These are phyloP conservation scores for Pedetes capensis DNA, from an alignment of 2,113 vertebrate genomes.

Conservation along the genomic window DNA sequence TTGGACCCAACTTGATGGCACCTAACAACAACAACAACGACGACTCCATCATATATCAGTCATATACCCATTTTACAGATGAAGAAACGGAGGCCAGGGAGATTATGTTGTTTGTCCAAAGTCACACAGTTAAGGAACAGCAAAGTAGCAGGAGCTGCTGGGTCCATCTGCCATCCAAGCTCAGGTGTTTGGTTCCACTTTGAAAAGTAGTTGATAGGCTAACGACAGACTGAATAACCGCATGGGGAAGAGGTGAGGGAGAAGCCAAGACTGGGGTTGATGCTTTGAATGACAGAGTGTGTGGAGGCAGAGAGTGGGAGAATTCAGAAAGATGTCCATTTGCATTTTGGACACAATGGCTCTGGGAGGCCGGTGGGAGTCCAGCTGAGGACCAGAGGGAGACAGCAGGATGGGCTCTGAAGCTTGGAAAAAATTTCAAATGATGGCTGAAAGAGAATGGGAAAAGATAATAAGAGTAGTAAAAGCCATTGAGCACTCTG, in stretches of 20 bases:
- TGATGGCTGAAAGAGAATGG: background rate
- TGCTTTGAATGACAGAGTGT: background rate
- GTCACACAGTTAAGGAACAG: background rate
- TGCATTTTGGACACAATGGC: background rate
- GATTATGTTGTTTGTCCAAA: background rate
- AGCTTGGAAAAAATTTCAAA: background rate
- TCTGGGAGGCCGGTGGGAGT: background rate
- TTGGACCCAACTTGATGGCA: too few relatives aligned
- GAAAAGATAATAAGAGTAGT: background rate
- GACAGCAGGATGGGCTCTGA: background rate
- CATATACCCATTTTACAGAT: background rate
- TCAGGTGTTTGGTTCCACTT: background rate
- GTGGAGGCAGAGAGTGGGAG: background rate
- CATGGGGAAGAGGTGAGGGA: rapidly evolving
- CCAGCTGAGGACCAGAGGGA: background rate
- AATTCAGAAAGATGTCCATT: background rate
- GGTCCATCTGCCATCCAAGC: background rate
- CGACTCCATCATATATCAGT: too few relatives aligned
- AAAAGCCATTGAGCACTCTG: background rate
- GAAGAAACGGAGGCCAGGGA: background rate
- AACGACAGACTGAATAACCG: rapidly evolving
- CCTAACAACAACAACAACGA: too few relatives aligned
- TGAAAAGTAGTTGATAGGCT: background rate
- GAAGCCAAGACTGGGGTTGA: background rate
- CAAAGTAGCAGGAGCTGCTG: background rate